Evolutionary conservation across 2,797 vertebrate genomes (phyloP).

Genomic region (Sciaenops ocellatus): DNA sequence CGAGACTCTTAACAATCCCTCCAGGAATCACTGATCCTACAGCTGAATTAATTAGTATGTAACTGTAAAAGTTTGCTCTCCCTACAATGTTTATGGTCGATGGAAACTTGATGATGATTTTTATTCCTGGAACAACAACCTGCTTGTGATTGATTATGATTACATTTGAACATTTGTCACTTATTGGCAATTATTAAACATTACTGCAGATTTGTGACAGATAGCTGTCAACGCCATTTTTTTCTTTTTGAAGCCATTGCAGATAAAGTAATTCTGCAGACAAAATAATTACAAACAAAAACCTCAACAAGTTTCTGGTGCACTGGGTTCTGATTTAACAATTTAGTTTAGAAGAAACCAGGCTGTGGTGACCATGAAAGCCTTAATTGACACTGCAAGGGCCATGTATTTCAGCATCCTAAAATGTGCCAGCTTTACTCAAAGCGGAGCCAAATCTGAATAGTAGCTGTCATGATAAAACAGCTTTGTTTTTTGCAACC

Average conservation of each 20-base stretch:
- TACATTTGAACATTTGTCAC: not conserved
- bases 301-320: not conserved
- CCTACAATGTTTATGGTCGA: not conserved
- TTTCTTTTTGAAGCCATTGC: not conserved
- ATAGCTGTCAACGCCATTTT: too few relatives aligned
- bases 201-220: not conserved
- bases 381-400: not conserved
- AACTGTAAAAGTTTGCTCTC: not conserved
- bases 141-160: not conserved
- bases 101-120: not conserved
- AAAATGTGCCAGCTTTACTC: slow-evolving; percentile 4
- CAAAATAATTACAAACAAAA: not conserved
- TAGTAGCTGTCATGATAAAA: not conserved
- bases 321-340: not conserved
- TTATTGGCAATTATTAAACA: not conserved
- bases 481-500: slow-evolving; percentile 13
- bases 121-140: not conserved
- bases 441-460: slow-evolving; percentile 17
- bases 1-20: slow-evolving; percentile 20
- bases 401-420: not conserved
- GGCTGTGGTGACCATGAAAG: not conserved
- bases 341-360: not conserved
- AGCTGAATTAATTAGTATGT: not conserved
- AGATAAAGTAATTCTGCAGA: too few relatives aligned
- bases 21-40: not conserved